Conservation (phyloP, 2,113 vertebrate species). For the Glaucidium brasilianum region DNA sequence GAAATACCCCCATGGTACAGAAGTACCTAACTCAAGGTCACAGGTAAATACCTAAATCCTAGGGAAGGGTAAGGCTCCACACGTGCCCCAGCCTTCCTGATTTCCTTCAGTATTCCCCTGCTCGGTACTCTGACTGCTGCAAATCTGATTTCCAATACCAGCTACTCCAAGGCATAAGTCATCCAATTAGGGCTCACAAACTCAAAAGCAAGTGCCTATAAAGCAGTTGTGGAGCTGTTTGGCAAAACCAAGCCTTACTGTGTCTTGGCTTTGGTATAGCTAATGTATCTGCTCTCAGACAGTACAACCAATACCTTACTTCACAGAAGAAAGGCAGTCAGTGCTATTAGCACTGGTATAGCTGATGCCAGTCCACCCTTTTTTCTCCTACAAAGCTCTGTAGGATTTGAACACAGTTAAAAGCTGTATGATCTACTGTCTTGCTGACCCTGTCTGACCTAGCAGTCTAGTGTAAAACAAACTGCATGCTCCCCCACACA, state of each 20-base stretch:
- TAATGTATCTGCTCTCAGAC: background rate
- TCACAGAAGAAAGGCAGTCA: background rate
- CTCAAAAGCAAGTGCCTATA: background rate
- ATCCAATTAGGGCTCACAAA: background rate
- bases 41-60: background rate
- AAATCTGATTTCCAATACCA: background rate
- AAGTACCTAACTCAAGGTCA: background rate
- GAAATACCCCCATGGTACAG: background rate
- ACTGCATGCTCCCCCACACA: background rate
- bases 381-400: background rate
- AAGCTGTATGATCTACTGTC: constrained; percentile 6
- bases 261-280: background rate
- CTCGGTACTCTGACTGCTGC: background rate
- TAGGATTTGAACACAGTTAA: background rate
- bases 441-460: constrained; percentile 12
- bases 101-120: background rate
- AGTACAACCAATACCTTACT: background rate
- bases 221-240: background rate
- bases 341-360: background rate
- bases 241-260: background rate
- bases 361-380: background rate
- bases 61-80: background rate
- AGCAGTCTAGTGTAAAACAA: constrained; percentile 7
- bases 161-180: background rate
- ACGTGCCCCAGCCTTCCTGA: background rate